Evolutionary conservation across 2,888 invertebrate species (phyloP).

Genomic region (Pterostichus madidus): DNA sequence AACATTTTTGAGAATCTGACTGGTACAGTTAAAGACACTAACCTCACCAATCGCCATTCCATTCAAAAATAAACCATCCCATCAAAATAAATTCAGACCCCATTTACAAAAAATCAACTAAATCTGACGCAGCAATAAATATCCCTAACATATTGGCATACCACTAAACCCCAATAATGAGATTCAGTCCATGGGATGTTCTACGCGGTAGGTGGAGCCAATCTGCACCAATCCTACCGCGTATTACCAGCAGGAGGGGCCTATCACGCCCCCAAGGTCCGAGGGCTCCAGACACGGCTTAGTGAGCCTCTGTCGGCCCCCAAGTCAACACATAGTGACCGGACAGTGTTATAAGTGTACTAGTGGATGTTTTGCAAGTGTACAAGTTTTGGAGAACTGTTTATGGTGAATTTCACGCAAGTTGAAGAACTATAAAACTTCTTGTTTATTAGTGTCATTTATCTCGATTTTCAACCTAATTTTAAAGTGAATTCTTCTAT

Average conservation of each 20-base stretch:
- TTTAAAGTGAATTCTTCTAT: too few relatives aligned
- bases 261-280: slow-evolving; percentile 68
- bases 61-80: not conserved
- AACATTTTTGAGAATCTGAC: too few relatives aligned
- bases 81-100: slow-evolving; percentile 9
- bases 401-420: too few relatives aligned
- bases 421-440: too few relatives aligned
- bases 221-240: slow-evolving; percentile 36
- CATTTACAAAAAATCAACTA: slow-evolving; percentile 68
- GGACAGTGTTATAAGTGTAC: slow-evolving; percentile 21
- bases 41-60: too few relatives aligned
- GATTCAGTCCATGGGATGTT: slow-evolving; percentile 72
- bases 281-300: slow-evolving; percentile 71
- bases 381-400: too few relatives aligned
- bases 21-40: too few relatives aligned
- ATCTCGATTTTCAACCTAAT: too few relatives aligned
- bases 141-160: slow-evolving; percentile 76
- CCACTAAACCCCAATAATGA: slow-evolving; percentile 75
- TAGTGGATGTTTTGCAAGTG: too few relatives aligned
- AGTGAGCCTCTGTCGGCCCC: slow-evolving; percentile 73
- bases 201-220: slow-evolving; percentile 38
- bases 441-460: too few relatives aligned
- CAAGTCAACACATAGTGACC: slow-evolving; percentile 71
- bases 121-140: slow-evolving; percentile 74
- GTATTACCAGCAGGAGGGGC: slow-evolving; percentile 70